Conservation (phyloP, 2,113 vertebrate species). For the Ariopsis seemanni region DNA sequence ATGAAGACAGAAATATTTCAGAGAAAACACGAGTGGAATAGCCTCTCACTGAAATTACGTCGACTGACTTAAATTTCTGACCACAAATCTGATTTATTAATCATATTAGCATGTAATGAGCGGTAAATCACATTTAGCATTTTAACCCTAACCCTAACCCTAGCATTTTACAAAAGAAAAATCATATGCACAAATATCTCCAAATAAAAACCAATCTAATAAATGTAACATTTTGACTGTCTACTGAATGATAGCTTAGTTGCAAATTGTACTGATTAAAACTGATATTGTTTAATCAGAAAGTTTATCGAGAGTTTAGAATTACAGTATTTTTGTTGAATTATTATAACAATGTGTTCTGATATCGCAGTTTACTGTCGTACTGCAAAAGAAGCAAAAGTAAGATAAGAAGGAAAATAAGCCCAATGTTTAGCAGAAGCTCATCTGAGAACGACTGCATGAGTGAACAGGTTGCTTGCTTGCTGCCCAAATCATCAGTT, state of each 20-base stretch:
- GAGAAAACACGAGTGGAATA: neutral
- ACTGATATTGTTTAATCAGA: no score
- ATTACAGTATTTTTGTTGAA: neutral
- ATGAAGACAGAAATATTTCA: neutral
- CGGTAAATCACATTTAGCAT: neutral
- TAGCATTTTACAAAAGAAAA: neutral
- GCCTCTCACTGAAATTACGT: neutral
- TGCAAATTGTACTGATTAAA: neutral
- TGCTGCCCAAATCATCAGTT: constrained; percentile 38
- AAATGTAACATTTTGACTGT: neutral
- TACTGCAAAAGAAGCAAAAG: neutral
- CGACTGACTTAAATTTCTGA: neutral
- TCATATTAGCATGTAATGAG: neutral
- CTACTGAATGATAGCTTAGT: neutral
- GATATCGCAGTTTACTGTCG: neutral
- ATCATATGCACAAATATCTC: neutral
- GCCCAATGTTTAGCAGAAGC: constrained; percentile 6
- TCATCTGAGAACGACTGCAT: constrained; percentile 1
- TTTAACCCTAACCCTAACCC: no score
- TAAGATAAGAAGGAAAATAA: neutral
- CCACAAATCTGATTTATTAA: neutral
- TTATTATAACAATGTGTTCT: neutral
- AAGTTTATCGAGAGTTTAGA: no score
- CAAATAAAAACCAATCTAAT: neutral
- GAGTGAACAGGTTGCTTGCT: neutral